Base-by-base conservation (phyloP, 92 coral and sea anemone species). In the Porites rus region DNA sequence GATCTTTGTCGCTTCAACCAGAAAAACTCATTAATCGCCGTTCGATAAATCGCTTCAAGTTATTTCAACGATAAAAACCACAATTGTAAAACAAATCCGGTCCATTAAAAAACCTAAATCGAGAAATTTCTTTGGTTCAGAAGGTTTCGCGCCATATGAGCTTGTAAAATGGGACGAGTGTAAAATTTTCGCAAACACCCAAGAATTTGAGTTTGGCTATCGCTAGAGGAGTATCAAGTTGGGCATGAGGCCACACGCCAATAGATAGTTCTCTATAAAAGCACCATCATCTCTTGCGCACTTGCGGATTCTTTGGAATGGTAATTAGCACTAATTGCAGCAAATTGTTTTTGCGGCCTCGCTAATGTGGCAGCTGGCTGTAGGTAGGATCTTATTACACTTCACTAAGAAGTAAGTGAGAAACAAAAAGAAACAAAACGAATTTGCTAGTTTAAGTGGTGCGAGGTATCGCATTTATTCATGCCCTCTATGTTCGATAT, bases 241-340 rank as follows among this genome's bases (percentile, higher is more conserved):
- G 53, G 62, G 79, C 74, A 50, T 2, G 56, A 28, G 56, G 7
- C 85, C 59, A 81, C 77, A 56, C 52, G 53, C 54, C 76, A 9
- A 54, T 61, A 54, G 84, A 62, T 50, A 21, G 87, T 31, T 72
- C 64, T 74, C 61, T 22, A 59, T 22, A 25, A 74, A 83, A 83
- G 73, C 74, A 53, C 63, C 21, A 61, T 12, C 28, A 17, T 72
- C 72, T 22, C 63, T 28, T 13, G 72, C 60, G 65, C 74, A 73
- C 52, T 74, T 83, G 87, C 87, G 80, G 87, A 83, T 83, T 83
- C 87, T 83, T 74, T 83, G 87, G 87, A n/a, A 83, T 83, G 87
- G 72, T 83, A 83, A 83, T 83, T 73, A 58, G 72, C 38, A 74
- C 51, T 83, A 83, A 83, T 83, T 83, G 79, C 51, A 54, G 72